Evolutionary conservation across 2,113 vertebrate genomes (phyloP).

Genomic region (Ageneiosus marmoratus): DNA sequence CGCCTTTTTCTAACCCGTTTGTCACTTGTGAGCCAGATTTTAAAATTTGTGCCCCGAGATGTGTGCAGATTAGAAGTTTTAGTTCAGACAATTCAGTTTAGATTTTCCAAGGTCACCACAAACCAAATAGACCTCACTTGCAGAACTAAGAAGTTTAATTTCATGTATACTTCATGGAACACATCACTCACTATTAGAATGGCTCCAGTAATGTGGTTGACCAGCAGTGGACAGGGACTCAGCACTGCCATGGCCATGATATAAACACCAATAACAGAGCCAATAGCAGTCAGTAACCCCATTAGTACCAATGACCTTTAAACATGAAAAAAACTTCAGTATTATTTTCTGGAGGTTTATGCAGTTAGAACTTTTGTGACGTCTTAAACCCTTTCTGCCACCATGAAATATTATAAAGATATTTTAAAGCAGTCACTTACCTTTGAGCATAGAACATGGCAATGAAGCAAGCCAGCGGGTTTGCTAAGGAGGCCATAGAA

Average conservation of each 20-base stretch:
- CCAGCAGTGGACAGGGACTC: slow-evolving; percentile 75
- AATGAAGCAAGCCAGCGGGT: slow-evolving; percentile 80
- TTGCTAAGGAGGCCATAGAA: slow-evolving; percentile 74
- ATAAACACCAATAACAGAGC: slow-evolving; percentile 67
- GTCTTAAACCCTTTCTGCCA: background rate
- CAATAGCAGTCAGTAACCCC: slow-evolving; percentile 62
- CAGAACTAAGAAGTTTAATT: no score
- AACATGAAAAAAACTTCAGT: background rate
- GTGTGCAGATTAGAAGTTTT: background rate
- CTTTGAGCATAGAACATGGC: slow-evolving; percentile 74
- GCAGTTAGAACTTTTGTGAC: background rate
- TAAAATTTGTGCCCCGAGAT: background rate
- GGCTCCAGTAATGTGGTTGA: slow-evolving; percentile 58
- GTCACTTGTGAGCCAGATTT: background rate
- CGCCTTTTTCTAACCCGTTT: no score
- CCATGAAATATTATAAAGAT: background rate
- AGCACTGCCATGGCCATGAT: slow-evolving; percentile 72
- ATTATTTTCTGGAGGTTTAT: background rate
- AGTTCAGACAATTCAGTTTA: background rate
- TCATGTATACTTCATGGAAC: background rate
- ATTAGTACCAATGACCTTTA: slow-evolving; percentile 72
- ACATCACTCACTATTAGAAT: slow-evolving; percentile 72
- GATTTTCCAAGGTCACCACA: background rate
- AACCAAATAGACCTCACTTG: background rate
- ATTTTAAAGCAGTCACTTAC: slow-evolving; percentile 55